phyloP scores from a whole-genome alignment of 2,113 vertebrate genomes.

The Petrocephalus microphthalmus region DNA sequence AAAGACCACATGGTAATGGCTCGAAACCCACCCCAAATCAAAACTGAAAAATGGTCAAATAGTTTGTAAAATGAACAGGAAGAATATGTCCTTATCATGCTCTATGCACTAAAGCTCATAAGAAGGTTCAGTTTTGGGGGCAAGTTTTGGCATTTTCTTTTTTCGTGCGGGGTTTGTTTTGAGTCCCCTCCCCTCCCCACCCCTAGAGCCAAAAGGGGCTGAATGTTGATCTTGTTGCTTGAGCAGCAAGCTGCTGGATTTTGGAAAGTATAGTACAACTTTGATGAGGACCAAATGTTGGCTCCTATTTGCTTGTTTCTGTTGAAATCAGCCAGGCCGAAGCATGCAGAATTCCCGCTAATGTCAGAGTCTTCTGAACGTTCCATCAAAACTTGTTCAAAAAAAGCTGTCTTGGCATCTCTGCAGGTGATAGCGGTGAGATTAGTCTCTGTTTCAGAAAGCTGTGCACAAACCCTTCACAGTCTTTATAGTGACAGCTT shows the following conservation, averaged over 20 bases:
- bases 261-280: conserved; percentile 1
- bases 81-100: not conserved
- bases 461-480: not conserved
- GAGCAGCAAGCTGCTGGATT: not conserved
- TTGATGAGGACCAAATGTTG: conserved; percentile 8
- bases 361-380: not conserved
- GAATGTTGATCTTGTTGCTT: not conserved
- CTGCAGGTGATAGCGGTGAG: not conserved
- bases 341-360: not conserved
- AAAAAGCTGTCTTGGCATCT: not conserved
- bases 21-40: not conserved
- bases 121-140: not conserved
- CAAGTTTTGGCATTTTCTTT: not conserved
- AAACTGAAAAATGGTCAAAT: not conserved
- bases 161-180: not conserved
- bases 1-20: not conserved
- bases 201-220: not conserved
- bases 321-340: not conserved
- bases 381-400: not conserved
- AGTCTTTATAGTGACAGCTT: not conserved
- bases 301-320: not conserved
- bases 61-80: not conserved
- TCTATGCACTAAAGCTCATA: not conserved
- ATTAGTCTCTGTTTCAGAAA: not conserved
- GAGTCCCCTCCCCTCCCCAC: not conserved